phyloP scores from a whole-genome alignment of 92 coral and sea anemone genomes.

The Phenganax stokvisi region DNA sequence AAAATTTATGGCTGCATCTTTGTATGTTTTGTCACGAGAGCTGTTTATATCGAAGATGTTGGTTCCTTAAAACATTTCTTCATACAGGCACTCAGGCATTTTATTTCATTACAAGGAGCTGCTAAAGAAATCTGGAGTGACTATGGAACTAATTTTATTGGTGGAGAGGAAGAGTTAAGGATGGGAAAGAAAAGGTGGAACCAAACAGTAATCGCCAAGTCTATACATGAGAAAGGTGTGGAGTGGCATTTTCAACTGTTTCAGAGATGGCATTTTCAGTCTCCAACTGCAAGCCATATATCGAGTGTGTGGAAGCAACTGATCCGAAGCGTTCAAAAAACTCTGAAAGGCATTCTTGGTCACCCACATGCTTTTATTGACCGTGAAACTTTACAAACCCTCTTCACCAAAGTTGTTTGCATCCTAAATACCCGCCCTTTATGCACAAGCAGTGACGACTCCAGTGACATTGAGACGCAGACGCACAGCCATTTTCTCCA shows the following conservation, averaged over 20 bases:
- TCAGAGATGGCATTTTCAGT: conserved; percentile 40
- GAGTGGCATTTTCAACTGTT: neutral
- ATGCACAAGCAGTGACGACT: conserved; percentile 51
- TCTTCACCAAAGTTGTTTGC: conserved; percentile 49
- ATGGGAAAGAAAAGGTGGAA: conserved; percentile 6
- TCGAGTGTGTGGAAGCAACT: conserved; percentile 49
- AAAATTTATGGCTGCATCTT: conserved; percentile 57
- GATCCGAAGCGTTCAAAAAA: conserved; percentile 18
- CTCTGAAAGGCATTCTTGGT: conserved; percentile 28
- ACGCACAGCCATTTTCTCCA: conserved; percentile 51
- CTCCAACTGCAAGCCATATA: conserved; percentile 42
- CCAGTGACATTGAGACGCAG: conserved; percentile 43
- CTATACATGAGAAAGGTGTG: neutral
- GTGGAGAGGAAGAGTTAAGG: conserved; percentile 37
- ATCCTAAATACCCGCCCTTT: conserved; percentile 60
- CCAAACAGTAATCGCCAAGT: neutral
- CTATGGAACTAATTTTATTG: conserved; percentile 43
- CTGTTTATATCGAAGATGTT: conserved; percentile 56
- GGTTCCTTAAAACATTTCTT: conserved; percentile 50
- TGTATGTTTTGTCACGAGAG: conserved; percentile 47
- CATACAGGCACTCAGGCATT: conserved; percentile 41
- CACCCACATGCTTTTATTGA: conserved; percentile 38
- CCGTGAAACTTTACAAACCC: conserved; percentile 38
- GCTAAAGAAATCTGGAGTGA: conserved; percentile 31
- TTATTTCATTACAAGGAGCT: conserved; percentile 25